Evolutionary conservation across 2,113 vertebrate genomes (phyloP).

Genomic region (Taxidea taxus): DNA sequence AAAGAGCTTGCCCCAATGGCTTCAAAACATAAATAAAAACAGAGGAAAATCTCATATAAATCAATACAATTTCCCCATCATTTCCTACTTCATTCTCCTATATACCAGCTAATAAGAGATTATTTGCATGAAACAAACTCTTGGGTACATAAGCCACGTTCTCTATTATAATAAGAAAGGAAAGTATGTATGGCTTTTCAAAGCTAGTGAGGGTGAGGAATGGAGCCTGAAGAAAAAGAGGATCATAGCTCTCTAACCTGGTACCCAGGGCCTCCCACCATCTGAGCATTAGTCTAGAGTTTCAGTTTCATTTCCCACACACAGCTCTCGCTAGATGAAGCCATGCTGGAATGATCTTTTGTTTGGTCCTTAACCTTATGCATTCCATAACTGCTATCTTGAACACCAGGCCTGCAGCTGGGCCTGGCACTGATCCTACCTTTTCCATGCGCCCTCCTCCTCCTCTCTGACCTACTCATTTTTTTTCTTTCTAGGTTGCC

Average conservation of each 20-base stretch:
- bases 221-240: background rate
- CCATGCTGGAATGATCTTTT: background rate
- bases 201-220: background rate
- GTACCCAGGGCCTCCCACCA: background rate
- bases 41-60: background rate
- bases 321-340: background rate
- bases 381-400: background rate
- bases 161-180: background rate
- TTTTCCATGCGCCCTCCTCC: background rate
- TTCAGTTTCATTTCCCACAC: background rate
- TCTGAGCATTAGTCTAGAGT: background rate
- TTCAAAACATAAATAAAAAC: conserved; percentile 37
- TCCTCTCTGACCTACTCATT: background rate
- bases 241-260: background rate
- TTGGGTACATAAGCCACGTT: background rate
- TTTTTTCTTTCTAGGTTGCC: background rate
- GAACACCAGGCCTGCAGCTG: background rate
- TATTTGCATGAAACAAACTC: background rate
- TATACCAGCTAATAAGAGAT: background rate
- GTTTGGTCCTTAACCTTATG: background rate
- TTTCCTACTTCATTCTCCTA: background rate
- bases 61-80: background rate
- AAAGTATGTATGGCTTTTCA: background rate
- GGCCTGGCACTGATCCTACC: background rate
- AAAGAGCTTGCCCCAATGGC: background rate